Evolutionary conservation across 2,113 vertebrate species (phyloP).

Genomic region (Desmodus rotundus): DNA sequence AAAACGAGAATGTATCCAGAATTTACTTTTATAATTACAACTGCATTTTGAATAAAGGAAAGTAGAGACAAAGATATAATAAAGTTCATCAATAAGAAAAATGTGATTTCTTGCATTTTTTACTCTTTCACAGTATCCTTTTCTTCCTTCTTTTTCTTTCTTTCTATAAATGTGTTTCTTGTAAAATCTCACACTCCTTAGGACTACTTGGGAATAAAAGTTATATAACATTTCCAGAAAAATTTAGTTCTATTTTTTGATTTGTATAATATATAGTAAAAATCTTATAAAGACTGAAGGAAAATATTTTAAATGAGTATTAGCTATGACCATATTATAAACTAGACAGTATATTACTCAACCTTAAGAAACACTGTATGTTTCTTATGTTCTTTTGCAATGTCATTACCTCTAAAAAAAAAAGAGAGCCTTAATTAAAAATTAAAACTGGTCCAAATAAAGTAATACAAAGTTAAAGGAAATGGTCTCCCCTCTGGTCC

Average conservation of each 20-base stretch:
- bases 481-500: background rate
- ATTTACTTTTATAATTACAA: background rate
- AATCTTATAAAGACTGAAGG: background rate
- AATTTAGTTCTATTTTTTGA: background rate
- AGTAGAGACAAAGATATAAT: background rate
- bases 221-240: background rate
- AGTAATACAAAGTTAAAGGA: background rate
- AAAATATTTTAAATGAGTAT: conserved; percentile 2
- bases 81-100: background rate
- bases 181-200: background rate
- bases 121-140: background rate
- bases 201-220: background rate
- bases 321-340: background rate
- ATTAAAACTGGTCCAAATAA: background rate
- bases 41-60: background rate
- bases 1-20: background rate
- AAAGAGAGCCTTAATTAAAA: background rate
- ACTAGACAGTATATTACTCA: background rate
- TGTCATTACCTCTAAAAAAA: background rate
- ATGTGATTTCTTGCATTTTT: background rate
- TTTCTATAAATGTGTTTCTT: background rate
- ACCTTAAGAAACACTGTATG: background rate
- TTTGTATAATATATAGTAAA: background rate
- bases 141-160: background rate
- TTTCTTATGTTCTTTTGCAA: background rate